These are phyloP conservation scores for Oxytorus armatus DNA, from an alignment of 2,888 invertebrate genomes.

Conservation along the genomic window DNA sequence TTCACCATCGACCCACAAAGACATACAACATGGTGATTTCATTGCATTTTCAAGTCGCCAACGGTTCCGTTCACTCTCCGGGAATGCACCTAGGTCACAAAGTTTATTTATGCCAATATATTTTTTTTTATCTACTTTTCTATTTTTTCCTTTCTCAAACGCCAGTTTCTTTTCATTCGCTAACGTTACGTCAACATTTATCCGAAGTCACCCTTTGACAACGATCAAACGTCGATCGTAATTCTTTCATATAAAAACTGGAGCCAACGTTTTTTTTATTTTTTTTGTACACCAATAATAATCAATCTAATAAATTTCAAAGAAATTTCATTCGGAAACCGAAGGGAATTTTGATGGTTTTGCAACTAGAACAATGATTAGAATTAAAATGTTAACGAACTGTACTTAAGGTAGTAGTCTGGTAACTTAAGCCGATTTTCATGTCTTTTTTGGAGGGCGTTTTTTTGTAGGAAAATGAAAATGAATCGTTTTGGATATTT, in stretches of 20 bases:
- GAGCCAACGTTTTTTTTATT: too few species aligned
- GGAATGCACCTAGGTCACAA: neutral
- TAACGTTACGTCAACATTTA: neutral
- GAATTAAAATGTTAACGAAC: too few species aligned
- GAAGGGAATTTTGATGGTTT: too few species aligned
- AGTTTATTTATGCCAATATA: conserved; percentile 27
- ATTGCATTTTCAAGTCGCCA: conserved; percentile 25
- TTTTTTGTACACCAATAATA: too few species aligned
- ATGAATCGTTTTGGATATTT: too few species aligned
- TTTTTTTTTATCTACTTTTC: conserved; percentile 3
- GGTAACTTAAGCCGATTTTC: too few species aligned
- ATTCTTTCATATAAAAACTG: neutral
- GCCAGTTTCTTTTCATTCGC: neutral
- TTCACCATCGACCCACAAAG: too few species aligned
- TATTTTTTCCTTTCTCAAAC: neutral
- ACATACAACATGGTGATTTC: conserved; percentile 37
- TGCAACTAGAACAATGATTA: too few species aligned
- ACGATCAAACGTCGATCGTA: neutral
- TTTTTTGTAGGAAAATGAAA: too few species aligned
- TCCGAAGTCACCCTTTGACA: neutral
- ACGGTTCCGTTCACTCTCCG: conserved; percentile 3
- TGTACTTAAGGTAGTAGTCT: too few species aligned
- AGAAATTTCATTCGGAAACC: neutral
- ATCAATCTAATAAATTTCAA: too few species aligned
- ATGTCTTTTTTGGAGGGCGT: too few species aligned